Evolutionary conservation across 2,797 vertebrate genomes (phyloP), one percentile per base, ranked within the genome.

Genomic region (Enteromius afrohamiltoni): DNA sequence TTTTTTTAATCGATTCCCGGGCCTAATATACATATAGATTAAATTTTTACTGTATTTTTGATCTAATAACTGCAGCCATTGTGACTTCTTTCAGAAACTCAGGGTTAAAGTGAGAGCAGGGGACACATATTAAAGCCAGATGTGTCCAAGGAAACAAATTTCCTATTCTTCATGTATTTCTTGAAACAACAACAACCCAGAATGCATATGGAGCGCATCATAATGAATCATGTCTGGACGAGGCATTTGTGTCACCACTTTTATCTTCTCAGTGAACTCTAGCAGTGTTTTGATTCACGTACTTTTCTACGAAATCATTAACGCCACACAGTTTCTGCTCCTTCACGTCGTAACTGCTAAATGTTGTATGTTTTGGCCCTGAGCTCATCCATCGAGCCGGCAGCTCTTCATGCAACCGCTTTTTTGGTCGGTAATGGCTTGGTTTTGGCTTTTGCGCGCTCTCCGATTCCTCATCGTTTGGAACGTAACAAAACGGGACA

Each of bases 381-480:
- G 29, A 77, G 55, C 75, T 82, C 79, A 40, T 53, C 58, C 26
- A 5, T 62, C 58, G 40, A 84, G 75, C 68, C 79, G 42, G 47
- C 45, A 62, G 34, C 69, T 47, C 40, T 65, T 58, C 29, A n/a
- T 65, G 29, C 11, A 37, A 79, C 80, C 42, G 77, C 60, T 26
- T 84, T 31, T 53, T 34, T 4, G 37, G 26, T 37, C 51, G 58
- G 74, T 76, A 58, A 86, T 75, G 81, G 55, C 69, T 70, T 69
- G 19, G 62, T 71, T 73, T 71, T 58, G 86, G 82, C 42, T 85
- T 83, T 60, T 86, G 62, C 86, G 23, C 67, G 64, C 76, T 37
- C 86, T 89, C 85, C 86, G 89, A 85, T 74, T 85, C 82, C 86
- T 85, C 88, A 78, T 88, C 86, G 76, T 82, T 88, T 78, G 86